Conservation (phyloP, 2,113 vertebrate species). For the Engraulis encrasicolus region DNA sequence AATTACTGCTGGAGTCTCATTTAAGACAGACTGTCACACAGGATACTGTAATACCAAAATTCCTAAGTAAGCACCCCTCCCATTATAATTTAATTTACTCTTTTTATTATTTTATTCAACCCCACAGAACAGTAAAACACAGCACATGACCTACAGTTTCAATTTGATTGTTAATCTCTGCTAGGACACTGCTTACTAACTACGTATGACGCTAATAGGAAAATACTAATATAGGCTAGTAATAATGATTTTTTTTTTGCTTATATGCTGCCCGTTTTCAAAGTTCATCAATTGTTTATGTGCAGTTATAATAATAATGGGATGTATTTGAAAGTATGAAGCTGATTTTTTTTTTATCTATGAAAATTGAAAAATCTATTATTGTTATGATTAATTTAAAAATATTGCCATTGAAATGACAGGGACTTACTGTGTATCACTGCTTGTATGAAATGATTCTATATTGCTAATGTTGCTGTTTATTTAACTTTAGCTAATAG, state of each 20-base stretch:
- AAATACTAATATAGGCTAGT: neutral
- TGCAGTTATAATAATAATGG: neutral
- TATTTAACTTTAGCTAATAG: neutral
- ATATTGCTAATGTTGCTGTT: neutral
- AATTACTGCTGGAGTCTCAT: neutral
- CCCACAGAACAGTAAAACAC: neutral
- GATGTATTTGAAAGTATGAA: neutral
- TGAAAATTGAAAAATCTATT: neutral
- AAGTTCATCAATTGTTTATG: neutral
- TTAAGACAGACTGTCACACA: neutral
- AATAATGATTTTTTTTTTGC: neutral
- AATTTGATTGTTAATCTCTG: neutral
- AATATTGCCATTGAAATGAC: neutral
- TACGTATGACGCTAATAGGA: neutral
- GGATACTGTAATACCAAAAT: neutral
- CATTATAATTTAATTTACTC: neutral
- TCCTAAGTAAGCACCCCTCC: neutral
- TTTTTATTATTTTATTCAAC: neutral
- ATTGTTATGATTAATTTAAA: neutral
- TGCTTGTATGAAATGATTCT: neutral
- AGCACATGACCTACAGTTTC: neutral
- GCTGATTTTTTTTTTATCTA: neutral
- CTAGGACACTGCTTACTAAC: neutral
- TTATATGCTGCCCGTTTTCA: neutral
- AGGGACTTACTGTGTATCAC: neutral